phyloP scores from a whole-genome alignment of 2,797 vertebrate species.

The Galaxias olidus region DNA sequence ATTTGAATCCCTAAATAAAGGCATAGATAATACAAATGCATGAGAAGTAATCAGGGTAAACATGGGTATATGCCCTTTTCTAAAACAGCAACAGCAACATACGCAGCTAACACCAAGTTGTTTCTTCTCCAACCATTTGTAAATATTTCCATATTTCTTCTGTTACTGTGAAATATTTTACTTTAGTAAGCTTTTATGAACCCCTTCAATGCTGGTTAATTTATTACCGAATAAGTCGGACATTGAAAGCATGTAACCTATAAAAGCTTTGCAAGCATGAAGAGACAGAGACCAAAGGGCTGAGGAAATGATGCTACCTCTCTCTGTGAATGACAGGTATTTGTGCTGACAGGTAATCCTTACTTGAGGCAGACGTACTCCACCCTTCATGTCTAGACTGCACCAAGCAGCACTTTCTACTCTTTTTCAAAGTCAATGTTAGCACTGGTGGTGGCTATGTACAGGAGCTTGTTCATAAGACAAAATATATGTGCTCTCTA shows the following conservation, averaged over 20 bases:
- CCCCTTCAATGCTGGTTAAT: no score
- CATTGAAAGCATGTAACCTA: background rate
- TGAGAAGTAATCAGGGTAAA: background rate
- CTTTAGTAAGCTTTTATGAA: no score
- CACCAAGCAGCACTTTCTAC: constrained; percentile 31
- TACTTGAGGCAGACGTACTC: constrained; percentile 46
- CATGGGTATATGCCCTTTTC: no score
- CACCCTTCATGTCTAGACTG: constrained; percentile 57
- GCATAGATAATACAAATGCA: constrained; percentile 31
- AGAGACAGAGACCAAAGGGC: constrained; percentile 3
- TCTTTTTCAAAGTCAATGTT: constrained; percentile 33
- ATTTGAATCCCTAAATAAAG: constrained; percentile 34
- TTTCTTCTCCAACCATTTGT: no score
- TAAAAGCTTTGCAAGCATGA: constrained; percentile 24
- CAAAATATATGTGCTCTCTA: constrained; percentile 20
- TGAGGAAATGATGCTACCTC: constrained; percentile 41
- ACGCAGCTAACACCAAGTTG: no score
- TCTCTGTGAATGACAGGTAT: constrained; percentile 50
- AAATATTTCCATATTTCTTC: no score
- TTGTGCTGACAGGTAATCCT: constrained; percentile 54
- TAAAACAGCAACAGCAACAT: no score
- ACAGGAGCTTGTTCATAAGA: constrained; percentile 26
- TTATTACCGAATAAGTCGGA: no score
- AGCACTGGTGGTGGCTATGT: constrained; percentile 27
- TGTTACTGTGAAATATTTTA: no score